Conservation (phyloP, 2,113 vertebrate genomes). For the Eulemur rufifrons region DNA sequence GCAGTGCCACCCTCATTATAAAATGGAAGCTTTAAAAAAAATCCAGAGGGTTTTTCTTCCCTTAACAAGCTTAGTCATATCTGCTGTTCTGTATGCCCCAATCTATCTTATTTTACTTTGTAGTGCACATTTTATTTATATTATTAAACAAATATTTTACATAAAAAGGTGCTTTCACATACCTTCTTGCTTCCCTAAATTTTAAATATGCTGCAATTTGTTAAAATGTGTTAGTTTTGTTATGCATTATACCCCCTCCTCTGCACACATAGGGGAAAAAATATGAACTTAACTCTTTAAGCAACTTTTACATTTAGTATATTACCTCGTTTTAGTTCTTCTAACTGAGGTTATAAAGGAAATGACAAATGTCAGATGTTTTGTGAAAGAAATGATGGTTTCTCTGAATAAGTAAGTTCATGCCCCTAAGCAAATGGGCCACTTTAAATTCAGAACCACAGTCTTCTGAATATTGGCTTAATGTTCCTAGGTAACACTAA, state of each 20-base stretch:
- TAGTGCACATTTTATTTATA: slow-evolving; percentile 50
- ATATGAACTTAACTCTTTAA: neutral
- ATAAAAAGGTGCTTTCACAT: slow-evolving; percentile 72
- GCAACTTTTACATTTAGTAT: slow-evolving; percentile 42
- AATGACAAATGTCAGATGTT: slow-evolving; percentile 9
- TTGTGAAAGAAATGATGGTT: slow-evolving; percentile 34
- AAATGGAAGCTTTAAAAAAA: slow-evolving; percentile 57
- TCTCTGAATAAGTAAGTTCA: slow-evolving; percentile 29
- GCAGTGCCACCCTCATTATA: neutral
- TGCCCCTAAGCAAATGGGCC: neutral
- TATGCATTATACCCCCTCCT: slow-evolving; percentile 46
- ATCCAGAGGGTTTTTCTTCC: neutral
- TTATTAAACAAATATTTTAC: slow-evolving; percentile 58
- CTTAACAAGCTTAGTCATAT: slow-evolving; percentile 27
- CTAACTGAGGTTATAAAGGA: slow-evolving; percentile 37
- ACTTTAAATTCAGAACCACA: neutral
- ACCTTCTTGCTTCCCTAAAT: slow-evolving; percentile 63
- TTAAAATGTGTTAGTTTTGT: slow-evolving; percentile 77
- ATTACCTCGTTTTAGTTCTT: slow-evolving; percentile 57
- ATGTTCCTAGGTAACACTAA: neutral
- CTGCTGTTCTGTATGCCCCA: neutral
- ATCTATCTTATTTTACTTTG: slow-evolving; percentile 46
- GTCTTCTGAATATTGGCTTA: neutral
- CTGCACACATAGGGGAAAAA: slow-evolving; percentile 15
- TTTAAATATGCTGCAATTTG: slow-evolving; percentile 53